phyloP scores from a whole-genome alignment of 2,888 invertebrate genomes.

The Hirtodrosophila histrioides region DNA sequence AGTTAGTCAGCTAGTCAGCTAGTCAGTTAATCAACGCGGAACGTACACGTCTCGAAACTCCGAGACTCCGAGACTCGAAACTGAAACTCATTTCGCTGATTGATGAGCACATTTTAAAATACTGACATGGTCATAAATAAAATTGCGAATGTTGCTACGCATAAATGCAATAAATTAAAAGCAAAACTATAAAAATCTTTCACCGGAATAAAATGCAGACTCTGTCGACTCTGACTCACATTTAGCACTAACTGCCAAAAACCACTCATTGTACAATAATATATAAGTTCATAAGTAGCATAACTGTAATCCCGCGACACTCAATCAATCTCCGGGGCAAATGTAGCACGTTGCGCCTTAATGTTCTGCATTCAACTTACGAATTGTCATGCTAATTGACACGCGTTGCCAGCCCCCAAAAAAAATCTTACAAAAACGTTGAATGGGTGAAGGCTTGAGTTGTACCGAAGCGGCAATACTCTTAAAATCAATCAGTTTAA shows the following conservation, averaged over 20 bases:
- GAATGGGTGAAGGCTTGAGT: not conserved
- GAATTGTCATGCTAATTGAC: constrained; percentile 59
- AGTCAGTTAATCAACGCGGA: constrained; percentile 30
- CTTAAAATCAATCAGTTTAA: not conserved
- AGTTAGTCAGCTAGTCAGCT: constrained; percentile 39
- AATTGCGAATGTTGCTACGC: constrained; percentile 59
- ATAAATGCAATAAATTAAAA: constrained; percentile 71
- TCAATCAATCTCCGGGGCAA: constrained; percentile 40
- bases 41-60: constrained; percentile 3
- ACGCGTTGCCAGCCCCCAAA: constrained; percentile 27
- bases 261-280: constrained; percentile 1
- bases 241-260: constrained; percentile 23
- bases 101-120: constrained; percentile 68
- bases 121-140: constrained; percentile 70
- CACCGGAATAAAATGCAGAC: constrained; percentile 46
- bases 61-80: constrained; percentile 8
- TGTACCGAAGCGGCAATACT: not conserved
- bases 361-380: constrained; percentile 55
- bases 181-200: constrained; percentile 63
- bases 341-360: constrained; percentile 38
- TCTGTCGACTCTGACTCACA: constrained; percentile 51
- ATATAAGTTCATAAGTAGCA: constrained; percentile 7
- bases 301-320: constrained; percentile 37
- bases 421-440: constrained; percentile 1
- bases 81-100: constrained; percentile 73